These are phyloP conservation scores for Tanytarsus gracilentus DNA, from an alignment of 2,888 invertebrate species.

Conservation along the genomic window DNA sequence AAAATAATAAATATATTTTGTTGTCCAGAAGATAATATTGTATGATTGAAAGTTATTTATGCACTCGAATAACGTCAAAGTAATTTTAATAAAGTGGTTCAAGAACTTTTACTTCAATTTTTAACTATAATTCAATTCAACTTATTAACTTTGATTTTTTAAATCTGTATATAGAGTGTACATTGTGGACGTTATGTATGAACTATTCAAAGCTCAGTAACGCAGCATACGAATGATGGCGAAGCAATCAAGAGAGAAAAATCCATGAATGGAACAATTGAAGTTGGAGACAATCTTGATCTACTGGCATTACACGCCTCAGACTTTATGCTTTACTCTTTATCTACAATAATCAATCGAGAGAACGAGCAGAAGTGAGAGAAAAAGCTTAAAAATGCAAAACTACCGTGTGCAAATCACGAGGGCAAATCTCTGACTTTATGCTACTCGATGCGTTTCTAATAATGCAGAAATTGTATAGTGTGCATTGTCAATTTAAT, in stretches of 20 bases:
- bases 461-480: constrained; percentile 24
- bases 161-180: no score
- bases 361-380: neutral
- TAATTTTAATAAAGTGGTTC: no score
- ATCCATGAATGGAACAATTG: constrained; percentile 28
- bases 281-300: constrained; percentile 27
- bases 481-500: constrained; percentile 28
- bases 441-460: constrained; percentile 29
- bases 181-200: no score
- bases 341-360: constrained; percentile 26
- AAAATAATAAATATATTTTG: constrained; percentile 24
- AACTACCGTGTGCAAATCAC: constrained; percentile 26
- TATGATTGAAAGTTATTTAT: no score
- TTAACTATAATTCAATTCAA: no score
- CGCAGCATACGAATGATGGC: neutral
- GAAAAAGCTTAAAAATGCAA: neutral
- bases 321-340: constrained; percentile 10
- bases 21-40: constrained; percentile 4
- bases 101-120: no score
- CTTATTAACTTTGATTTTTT: no score
- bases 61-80: no score
- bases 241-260: neutral
- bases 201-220: neutral
- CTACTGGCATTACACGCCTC: neutral
- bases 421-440: constrained; percentile 22